phyloP scores from a whole-genome alignment of 2,797 vertebrate genomes.

The Rhincodon typus region DNA sequence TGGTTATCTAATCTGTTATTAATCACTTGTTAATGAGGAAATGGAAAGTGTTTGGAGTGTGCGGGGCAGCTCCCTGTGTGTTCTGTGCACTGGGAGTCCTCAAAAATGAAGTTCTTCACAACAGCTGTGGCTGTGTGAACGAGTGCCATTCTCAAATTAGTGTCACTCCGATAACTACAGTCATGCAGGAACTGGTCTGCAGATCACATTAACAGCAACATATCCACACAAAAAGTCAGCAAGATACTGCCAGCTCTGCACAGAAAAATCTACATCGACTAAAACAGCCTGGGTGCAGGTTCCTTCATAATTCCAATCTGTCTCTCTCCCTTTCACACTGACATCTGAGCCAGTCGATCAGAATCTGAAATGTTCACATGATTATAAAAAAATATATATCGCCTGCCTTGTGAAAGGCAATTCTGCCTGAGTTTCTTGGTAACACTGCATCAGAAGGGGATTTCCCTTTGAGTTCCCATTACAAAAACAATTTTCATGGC shows the following conservation, averaged over 20 bases:
- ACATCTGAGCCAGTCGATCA: too few species aligned
- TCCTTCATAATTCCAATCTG: background rate
- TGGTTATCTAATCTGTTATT: background rate
- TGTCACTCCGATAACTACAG: background rate
- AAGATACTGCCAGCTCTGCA: background rate
- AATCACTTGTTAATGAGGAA: conserved; percentile 1
- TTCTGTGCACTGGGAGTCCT: background rate
- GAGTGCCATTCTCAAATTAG: background rate
- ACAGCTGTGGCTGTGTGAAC: background rate
- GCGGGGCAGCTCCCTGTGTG: background rate
- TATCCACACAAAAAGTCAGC: background rate
- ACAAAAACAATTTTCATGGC: background rate
- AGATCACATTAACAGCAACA: background rate
- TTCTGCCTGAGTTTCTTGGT: background rate
- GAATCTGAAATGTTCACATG: background rate
- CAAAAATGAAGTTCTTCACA: background rate
- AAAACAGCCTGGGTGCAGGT: background rate
- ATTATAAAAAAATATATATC: too few species aligned
- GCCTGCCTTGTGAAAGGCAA: background rate
- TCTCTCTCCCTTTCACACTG: background rate
- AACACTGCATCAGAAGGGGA: background rate
- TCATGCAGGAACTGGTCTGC: background rate
- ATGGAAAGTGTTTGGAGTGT: background rate
- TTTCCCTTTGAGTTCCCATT: too few species aligned
- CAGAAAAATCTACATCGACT: background rate